phyloP scores from a whole-genome alignment of 1,140 invertebrate species.

The Musca vetustissima region DNA sequence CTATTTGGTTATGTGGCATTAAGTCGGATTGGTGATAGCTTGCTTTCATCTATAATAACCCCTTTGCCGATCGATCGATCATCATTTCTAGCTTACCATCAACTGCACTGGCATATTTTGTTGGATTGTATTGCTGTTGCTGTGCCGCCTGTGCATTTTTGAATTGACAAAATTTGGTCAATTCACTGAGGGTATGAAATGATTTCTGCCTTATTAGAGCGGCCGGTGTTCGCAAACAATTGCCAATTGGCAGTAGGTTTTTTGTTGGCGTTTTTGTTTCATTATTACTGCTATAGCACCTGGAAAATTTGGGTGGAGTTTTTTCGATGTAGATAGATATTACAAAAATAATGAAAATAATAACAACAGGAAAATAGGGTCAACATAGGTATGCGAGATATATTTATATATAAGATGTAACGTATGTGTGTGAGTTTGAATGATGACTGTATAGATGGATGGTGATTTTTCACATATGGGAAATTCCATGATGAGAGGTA shows the following conservation, averaged over 20 bases:
- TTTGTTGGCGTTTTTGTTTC: constrained; percentile 37
- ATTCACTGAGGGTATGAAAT: constrained; percentile 52
- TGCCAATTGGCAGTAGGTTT: constrained; percentile 42
- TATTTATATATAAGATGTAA: no score
- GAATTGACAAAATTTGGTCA: constrained; percentile 48
- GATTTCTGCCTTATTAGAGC: constrained; percentile 52
- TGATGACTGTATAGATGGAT: neutral
- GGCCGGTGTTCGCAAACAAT: constrained; percentile 48
- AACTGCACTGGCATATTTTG: constrained; percentile 27
- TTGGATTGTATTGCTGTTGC: no score
- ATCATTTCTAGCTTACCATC: constrained; percentile 37
- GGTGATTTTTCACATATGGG: no score
- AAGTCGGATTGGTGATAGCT: no score
- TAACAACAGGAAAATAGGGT: neutral
- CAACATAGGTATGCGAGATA: neutral
- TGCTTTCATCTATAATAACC: no score
- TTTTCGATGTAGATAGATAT: neutral
- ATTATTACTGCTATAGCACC: constrained; percentile 50
- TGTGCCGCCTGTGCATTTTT: constrained; percentile 30
- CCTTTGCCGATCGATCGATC: no score
- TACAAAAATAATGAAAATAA: neutral
- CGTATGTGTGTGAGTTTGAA: neutral
- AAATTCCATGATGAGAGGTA: no score
- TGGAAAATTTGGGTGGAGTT: constrained; percentile 37
- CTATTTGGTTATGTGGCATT: no score